These are phyloP conservation scores for Micropterix aruncella DNA, from an alignment of 2,888 invertebrate species.

Conservation along the genomic window DNA sequence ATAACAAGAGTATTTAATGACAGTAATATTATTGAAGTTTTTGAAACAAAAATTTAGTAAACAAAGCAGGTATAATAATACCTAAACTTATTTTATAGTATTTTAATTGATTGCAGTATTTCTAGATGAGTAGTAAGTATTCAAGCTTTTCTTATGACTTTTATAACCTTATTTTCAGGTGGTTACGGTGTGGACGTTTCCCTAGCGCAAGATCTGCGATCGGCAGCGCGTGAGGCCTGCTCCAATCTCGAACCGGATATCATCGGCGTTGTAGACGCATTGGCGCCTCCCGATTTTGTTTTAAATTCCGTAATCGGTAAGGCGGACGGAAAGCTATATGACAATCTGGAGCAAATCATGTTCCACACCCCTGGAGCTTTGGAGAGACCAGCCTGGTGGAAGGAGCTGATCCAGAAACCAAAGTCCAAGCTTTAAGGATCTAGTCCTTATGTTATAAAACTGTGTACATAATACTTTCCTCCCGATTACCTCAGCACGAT, in stretches of 20 bases:
- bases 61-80: too few relatives aligned
- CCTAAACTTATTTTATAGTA: too few relatives aligned
- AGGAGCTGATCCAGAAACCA: constrained; percentile 23
- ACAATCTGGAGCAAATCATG: constrained; percentile 57
- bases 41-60: too few relatives aligned
- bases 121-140: too few relatives aligned
- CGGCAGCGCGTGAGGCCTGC: constrained; percentile 55
- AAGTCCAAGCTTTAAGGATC: too few relatives aligned
- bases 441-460: too few relatives aligned
- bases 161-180: constrained; percentile 20
- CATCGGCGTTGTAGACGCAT: constrained; percentile 66
- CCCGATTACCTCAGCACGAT: too few relatives aligned
- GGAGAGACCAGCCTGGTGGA: constrained; percentile 64
- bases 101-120: too few relatives aligned
- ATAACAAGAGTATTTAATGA: too few relatives aligned
- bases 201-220: constrained; percentile 47
- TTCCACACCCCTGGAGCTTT: constrained; percentile 54
- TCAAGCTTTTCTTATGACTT: too few relatives aligned
- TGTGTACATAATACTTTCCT: too few relatives aligned
- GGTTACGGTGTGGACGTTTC: constrained; percentile 37
- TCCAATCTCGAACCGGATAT: constrained; percentile 56
- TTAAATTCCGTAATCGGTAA: constrained; percentile 75
- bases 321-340: constrained; percentile 73
- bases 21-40: too few relatives aligned
- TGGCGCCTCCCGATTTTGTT: constrained; percentile 83